A percentile compares a stretch with the other conserved stretches of the same genome.
These are phyloP conservation scores for Merluccius polli DNA, from an alignment of 2,797 vertebrate genomes.

Conservation along the genomic window DNA sequence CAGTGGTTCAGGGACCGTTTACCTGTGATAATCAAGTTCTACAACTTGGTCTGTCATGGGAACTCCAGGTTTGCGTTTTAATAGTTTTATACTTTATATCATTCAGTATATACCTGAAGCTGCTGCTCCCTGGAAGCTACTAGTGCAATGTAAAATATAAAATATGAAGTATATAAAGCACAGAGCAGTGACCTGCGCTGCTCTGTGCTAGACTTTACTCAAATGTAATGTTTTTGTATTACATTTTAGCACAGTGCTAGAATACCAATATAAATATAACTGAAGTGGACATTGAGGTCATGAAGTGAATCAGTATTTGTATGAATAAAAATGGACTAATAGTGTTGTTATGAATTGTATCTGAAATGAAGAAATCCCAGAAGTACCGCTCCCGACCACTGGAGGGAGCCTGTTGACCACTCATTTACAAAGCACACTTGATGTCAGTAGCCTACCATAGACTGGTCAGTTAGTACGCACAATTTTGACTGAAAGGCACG, in stretches of 20 bases:
- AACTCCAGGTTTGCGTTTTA: background rate
- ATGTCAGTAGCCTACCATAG: background rate
- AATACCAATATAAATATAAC: background rate
- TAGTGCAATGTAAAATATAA: slow-evolving; percentile 37
- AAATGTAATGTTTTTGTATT: background rate
- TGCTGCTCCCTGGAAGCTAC: slow-evolving; percentile 17
- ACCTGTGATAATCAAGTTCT: too few species aligned
- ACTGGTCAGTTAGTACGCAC: background rate
- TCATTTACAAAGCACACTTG: background rate
- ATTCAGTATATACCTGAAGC: slow-evolving; percentile 15
- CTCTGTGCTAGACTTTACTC: too few species aligned
- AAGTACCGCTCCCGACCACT: background rate
- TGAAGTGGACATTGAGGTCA: background rate
- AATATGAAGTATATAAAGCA: slow-evolving; percentile 1
- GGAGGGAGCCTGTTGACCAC: background rate
- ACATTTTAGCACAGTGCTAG: background rate
- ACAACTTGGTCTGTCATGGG: background rate
- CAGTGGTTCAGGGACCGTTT: background rate
- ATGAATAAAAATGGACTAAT: background rate
- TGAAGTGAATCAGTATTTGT: background rate
- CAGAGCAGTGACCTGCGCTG: background rate
- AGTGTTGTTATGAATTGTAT: background rate
- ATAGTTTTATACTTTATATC: background rate
- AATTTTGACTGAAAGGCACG: background rate
- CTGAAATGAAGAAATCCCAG: background rate